Evolutionary conservation across 2,797 vertebrate species (phyloP).

Genomic region (Characodon lateralis): DNA sequence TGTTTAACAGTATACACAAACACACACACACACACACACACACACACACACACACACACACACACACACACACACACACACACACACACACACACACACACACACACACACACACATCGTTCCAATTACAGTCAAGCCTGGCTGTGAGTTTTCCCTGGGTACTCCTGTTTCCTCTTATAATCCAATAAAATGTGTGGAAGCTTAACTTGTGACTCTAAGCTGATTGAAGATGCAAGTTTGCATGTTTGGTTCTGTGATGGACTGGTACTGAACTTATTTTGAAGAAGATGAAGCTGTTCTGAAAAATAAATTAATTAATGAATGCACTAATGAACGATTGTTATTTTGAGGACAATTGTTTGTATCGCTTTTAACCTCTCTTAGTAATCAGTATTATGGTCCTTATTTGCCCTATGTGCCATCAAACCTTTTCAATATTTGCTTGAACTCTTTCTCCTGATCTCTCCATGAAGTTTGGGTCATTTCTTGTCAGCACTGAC

Average conservation of each 20-base stretch:
- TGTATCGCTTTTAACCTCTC: neutral
- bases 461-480: neutral
- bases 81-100: too few species aligned
- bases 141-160: neutral
- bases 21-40: neutral
- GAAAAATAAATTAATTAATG: neutral
- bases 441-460: neutral
- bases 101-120: neutral
- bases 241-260: neutral
- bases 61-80: neutral
- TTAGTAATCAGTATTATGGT: neutral
- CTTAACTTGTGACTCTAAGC: neutral
- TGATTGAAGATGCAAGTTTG: neutral
- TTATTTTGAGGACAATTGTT: neutral
- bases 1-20: neutral
- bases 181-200: neutral
- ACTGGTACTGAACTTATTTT: neutral
- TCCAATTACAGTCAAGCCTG: neutral
- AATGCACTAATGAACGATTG: neutral
- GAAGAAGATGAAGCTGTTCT: neutral
- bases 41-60: too few species aligned
- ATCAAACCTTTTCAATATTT: neutral
- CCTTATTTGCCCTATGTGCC: neutral
- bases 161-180: neutral
- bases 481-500: neutral